phyloP scores from a whole-genome alignment of 2,888 invertebrate species.

The Frankliniella fusca region DNA sequence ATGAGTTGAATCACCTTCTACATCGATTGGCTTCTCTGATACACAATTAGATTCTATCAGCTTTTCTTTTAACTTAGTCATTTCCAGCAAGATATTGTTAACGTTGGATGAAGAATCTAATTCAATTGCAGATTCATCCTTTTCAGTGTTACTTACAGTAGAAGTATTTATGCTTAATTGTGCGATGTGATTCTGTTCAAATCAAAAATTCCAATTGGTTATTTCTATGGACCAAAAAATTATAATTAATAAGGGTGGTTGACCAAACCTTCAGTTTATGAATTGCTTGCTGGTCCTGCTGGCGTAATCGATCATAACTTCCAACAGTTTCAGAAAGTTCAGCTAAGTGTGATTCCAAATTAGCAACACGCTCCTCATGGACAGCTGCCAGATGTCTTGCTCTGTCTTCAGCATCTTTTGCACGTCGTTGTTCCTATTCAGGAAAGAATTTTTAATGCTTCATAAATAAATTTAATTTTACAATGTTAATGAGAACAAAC shows the following conservation, averaged over 20 bases:
- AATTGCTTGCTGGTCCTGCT: constrained; percentile 69
- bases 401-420: constrained; percentile 66
- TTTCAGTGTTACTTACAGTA: constrained; percentile 32
- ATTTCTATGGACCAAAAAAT: not conserved
- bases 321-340: constrained; percentile 76
- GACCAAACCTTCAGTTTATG: constrained; percentile 56
- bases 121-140: constrained; percentile 35
- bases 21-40: constrained; percentile 57
- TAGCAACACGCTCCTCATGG: constrained; percentile 72
- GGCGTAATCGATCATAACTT: constrained; percentile 65
- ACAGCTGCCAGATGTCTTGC: constrained; percentile 62
- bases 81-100: not conserved
- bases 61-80: constrained; percentile 52
- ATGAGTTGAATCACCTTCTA: constrained; percentile 48
- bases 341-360: constrained; percentile 69
- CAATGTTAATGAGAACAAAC: constrained; percentile 43
- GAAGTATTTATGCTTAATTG: constrained; percentile 33
- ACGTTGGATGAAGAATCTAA: constrained; percentile 29
- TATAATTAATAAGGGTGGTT: constrained; percentile 39
- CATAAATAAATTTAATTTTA: not conserved
- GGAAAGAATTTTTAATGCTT: constrained; percentile 1
- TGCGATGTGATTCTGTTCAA: not conserved
- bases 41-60: constrained; percentile 59
- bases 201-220: not conserved
- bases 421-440: constrained; percentile 64